Conservation (phyloP, 2,888 invertebrate genomes). For the Drosophila pseudotalamancana region DNA sequence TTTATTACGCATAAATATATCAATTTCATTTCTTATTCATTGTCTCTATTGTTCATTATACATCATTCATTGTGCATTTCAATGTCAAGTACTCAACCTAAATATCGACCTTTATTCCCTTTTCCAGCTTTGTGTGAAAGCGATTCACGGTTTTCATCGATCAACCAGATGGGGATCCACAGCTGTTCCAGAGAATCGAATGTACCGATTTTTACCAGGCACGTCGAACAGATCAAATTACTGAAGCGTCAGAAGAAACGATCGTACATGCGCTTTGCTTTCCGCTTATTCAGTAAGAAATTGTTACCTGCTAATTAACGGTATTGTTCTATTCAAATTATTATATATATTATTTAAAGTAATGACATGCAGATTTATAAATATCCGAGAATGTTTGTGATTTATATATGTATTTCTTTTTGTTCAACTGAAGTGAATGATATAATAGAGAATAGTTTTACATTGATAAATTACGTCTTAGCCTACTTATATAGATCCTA, state of each 20-base stretch:
- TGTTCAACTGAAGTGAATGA: background rate
- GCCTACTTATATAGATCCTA: background rate
- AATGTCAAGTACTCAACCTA: too few species aligned
- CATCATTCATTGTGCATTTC: too few species aligned
- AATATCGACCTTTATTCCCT: background rate
- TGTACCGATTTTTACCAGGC: conserved; percentile 10
- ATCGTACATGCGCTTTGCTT: conserved; percentile 54
- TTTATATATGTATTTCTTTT: background rate
- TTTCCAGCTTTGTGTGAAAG: conserved; percentile 40
- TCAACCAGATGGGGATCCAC: conserved; percentile 38
- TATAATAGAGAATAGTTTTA: background rate
- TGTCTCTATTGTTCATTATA: too few species aligned
- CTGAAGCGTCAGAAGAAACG: conserved; percentile 50
- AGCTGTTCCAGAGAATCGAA: conserved; percentile 46
- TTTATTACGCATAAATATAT: too few species aligned
- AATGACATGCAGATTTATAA: conserved; percentile 1
- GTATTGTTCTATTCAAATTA: background rate
- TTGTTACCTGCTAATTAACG: conserved; percentile 26
- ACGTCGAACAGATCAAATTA: conserved; percentile 49
- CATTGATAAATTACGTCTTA: background rate
- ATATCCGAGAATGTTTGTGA: conserved; percentile 2
- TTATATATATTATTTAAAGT: background rate
- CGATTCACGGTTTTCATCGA: conserved; percentile 29
- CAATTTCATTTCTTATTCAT: too few species aligned
- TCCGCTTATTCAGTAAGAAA: conserved; percentile 44